Conservation (phyloP, 2,888 invertebrate genomes). For the Dilophus febrilis region DNA sequence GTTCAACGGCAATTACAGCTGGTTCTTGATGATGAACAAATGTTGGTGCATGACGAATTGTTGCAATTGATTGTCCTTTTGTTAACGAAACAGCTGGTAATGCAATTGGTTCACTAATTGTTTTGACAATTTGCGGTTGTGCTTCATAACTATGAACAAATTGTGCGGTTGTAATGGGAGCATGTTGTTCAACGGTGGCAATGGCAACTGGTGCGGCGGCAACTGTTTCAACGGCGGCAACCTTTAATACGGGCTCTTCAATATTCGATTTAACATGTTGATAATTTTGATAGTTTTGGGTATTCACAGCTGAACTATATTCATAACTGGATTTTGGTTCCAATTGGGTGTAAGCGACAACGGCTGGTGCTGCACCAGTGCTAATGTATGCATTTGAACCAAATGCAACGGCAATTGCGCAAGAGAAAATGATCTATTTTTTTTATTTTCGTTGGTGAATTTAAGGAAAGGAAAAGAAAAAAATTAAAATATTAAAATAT, state of each 20-base stretch:
- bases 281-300: constrained; percentile 1
- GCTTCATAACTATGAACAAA: neutral
- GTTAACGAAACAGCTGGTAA: no score
- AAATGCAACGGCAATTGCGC: no score
- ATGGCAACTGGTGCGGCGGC: neutral
- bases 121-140: no score
- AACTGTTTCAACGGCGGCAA: neutral
- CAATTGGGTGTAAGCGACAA: no score
- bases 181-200: neutral
- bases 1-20: neutral
- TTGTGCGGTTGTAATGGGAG: neutral
- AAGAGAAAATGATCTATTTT: no score
- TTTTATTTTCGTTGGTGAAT: no score
- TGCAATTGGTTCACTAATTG: no score
- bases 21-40: neutral
- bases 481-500: no score
- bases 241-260: no score
- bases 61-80: no score
- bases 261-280: neutral
- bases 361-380: neutral
- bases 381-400: neutral
- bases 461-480: no score
- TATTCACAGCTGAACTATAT: constrained; percentile 2
- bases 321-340: constrained; percentile 2
- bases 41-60: no score